Evolutionary conservation across 2,888 invertebrate genomes (phyloP).

Genomic region (Nasonovia ribisnigri): DNA sequence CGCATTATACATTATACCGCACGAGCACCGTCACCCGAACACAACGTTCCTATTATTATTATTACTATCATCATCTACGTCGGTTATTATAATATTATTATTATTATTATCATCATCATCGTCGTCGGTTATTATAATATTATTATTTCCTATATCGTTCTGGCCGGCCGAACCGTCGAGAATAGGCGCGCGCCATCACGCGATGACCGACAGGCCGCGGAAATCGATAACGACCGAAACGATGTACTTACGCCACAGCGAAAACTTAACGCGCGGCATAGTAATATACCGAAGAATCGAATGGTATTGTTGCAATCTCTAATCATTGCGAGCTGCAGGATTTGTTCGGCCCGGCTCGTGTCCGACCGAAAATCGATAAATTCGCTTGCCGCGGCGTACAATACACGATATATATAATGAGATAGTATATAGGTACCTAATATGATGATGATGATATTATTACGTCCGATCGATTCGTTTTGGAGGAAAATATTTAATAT

Average conservation of each 20-base stretch:
- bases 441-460: no score
- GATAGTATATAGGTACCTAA: no score
- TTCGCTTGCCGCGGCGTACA: neutral
- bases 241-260: neutral
- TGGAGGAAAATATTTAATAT: no score
- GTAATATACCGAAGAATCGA: neutral
- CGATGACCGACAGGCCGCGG: neutral
- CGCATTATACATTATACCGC: neutral
- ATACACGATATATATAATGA: no score
- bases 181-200: neutral
- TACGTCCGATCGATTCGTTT: no score
- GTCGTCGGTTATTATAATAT: neutral
- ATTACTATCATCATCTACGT: neutral
- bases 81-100: neutral
- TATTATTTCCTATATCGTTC: neutral
- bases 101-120: neutral
- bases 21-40: neutral
- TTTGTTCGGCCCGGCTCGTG: neutral
- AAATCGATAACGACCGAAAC: slow-evolving; percentile 48
- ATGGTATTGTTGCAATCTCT: neutral
- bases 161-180: neutral
- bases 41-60: neutral
- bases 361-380: neutral
- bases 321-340: neutral
- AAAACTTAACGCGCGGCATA: neutral